These are phyloP conservation scores for Ligdia adustata DNA, from an alignment of 2,888 invertebrate species.

Conservation along the genomic window DNA sequence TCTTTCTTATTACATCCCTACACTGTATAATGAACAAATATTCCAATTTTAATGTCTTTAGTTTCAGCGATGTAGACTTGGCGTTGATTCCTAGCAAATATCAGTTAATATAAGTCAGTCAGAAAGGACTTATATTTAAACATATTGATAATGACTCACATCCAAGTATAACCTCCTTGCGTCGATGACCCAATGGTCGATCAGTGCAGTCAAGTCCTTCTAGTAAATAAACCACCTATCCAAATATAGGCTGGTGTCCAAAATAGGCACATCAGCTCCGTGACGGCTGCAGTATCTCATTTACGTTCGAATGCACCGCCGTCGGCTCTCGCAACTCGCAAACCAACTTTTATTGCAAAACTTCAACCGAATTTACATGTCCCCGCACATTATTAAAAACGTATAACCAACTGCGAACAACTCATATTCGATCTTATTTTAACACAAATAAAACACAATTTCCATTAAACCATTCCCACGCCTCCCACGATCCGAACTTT, in stretches of 20 bases:
- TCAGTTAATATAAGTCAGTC: no score
- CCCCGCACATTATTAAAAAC: slow-evolving; percentile 77
- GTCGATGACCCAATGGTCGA: no score
- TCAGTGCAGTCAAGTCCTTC: no score
- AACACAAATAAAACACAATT: slow-evolving; percentile 33
- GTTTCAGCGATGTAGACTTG: no score
- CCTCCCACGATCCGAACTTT: slow-evolving; percentile 43
- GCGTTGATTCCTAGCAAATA: no score
- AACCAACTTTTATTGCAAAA: slow-evolving; percentile 80
- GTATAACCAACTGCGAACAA: slow-evolving; percentile 43
- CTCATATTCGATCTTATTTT: slow-evolving; percentile 35
- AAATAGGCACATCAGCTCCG: slow-evolving; percentile 3
- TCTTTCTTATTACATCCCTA: no score
- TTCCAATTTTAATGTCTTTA: no score
- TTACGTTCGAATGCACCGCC: slow-evolving; percentile 41
- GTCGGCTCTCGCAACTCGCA: slow-evolving; percentile 45
- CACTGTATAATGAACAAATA: no score
- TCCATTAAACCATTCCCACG: slow-evolving; percentile 30
- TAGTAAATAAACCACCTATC: no score
- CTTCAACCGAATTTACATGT: slow-evolving; percentile 77
- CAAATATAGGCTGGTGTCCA: neutral
- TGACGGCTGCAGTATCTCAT: slow-evolving; percentile 9
- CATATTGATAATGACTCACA: no score
- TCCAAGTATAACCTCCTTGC: no score
- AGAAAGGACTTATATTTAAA: no score